phyloP scores from a whole-genome alignment of 2,888 invertebrate species.

The Podabrus alpinus region DNA sequence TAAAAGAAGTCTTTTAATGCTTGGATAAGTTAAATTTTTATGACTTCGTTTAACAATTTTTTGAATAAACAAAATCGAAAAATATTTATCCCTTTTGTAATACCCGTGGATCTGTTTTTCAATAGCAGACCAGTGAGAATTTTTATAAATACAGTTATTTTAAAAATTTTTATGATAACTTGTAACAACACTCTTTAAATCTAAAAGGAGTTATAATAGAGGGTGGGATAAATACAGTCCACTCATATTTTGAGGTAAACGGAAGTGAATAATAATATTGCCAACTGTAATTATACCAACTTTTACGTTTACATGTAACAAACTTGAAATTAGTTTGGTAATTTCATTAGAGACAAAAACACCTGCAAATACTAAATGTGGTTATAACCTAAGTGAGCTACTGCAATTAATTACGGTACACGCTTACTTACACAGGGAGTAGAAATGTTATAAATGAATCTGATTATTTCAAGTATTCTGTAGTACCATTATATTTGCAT shows the following conservation, averaged over 20 bases:
- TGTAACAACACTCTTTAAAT: too few relatives aligned
- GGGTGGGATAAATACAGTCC: not conserved
- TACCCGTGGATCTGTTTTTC: not conserved
- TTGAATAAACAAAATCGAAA: not conserved
- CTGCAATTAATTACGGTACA: not conserved
- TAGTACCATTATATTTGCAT: not conserved
- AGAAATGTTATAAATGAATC: not conserved
- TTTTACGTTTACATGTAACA: not conserved
- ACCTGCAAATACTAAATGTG: not conserved
- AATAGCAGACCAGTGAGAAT: not conserved
- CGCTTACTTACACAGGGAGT: not conserved
- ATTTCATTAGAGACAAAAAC: not conserved
- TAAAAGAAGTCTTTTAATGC: not conserved
- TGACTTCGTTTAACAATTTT: not conserved
- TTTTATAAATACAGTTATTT: not conserved
- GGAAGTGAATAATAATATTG: not conserved
- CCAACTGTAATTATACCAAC: not conserved
- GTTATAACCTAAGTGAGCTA: not conserved
- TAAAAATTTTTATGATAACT: not conserved
- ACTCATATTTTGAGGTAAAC: not conserved
- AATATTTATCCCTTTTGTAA: not conserved
- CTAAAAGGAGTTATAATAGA: not conserved
- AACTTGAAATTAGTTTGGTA: not conserved
- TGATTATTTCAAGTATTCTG: not conserved
- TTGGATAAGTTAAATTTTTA: not conserved